These are phyloP conservation scores for Clarias platycephalus DNA, from an alignment of 2,797 vertebrate genomes.

Conservation along the genomic window DNA sequence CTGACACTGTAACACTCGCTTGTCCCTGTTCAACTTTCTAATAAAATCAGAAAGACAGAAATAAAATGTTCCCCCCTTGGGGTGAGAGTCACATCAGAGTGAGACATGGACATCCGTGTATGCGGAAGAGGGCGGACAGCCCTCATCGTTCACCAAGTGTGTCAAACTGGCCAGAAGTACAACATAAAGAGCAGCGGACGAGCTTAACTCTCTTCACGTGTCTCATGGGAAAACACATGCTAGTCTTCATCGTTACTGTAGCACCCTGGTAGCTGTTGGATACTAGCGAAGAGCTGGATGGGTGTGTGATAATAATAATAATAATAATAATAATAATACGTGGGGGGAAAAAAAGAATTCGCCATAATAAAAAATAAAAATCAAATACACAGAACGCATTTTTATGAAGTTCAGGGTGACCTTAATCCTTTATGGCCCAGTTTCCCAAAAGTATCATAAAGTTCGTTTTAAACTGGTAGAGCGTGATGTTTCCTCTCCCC, in stretches of 20 bases:
- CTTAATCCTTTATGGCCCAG: slow-evolving; percentile 32
- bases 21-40: background rate
- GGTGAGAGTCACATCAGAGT: background rate
- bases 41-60: background rate
- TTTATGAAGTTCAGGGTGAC: slow-evolving; percentile 29
- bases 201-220: background rate
- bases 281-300: background rate
- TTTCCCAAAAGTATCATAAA: slow-evolving; percentile 23
- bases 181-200: too few relatives aligned
- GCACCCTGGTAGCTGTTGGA: background rate
- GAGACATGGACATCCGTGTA: background rate
- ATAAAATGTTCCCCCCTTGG: background rate
- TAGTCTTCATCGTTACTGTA: background rate
- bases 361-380: background rate
- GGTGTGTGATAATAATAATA: background rate
- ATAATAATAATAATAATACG: background rate
- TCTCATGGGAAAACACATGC: background rate
- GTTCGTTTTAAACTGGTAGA: slow-evolving; percentile 37
- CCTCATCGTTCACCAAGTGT: background rate
- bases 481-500: slow-evolving; percentile 31
- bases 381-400: slow-evolving; percentile 1
- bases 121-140: background rate
- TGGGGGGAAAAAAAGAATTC: background rate
- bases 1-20: background rate
- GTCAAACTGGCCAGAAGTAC: background rate